Conservation (phyloP, 2,797 vertebrate genomes). For the Arrhamphus sclerolepis region DNA sequence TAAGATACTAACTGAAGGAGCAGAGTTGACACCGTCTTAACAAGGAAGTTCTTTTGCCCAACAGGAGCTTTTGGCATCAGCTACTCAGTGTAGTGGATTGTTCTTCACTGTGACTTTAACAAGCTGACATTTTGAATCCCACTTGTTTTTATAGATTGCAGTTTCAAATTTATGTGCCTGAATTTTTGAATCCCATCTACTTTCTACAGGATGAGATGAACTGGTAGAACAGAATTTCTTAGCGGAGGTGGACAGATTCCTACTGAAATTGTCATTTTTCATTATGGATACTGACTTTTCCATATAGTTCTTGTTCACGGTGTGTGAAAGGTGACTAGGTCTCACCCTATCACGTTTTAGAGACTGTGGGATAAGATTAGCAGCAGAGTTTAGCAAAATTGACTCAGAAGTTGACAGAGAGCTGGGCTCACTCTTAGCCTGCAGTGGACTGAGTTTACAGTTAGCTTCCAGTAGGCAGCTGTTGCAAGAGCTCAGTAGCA, state of each 20-base stretch:
- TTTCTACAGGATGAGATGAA: too few species aligned
- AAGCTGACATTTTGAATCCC: constrained; percentile 1
- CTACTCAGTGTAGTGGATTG: not conserved
- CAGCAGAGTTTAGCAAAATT: not conserved
- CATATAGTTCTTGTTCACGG: not conserved
- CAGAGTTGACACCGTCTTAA: too few species aligned
- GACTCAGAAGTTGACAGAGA: not conserved
- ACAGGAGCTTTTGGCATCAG: too few species aligned
- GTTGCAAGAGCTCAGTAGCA: not conserved
- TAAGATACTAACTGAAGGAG: too few species aligned
- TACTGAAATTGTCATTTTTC: not conserved
- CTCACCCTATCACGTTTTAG: not conserved
- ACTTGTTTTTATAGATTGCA: not conserved
- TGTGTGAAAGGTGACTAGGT: accelerated
- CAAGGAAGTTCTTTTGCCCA: too few species aligned
- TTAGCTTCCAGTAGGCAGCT: not conserved
- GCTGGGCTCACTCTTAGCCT: not conserved
- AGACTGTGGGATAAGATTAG: not conserved
- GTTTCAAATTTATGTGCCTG: not conserved
- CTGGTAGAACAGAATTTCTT: not conserved
- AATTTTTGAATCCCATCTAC: too few species aligned
- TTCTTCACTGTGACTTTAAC: not conserved
- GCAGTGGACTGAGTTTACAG: not conserved
- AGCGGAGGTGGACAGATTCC: not conserved
- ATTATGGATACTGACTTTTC: not conserved